Evolutionary conservation across 2,113 vertebrate genomes (phyloP), one percentile per base, ranked within the genome.

Genomic region (Mustela lutreola): DNA sequence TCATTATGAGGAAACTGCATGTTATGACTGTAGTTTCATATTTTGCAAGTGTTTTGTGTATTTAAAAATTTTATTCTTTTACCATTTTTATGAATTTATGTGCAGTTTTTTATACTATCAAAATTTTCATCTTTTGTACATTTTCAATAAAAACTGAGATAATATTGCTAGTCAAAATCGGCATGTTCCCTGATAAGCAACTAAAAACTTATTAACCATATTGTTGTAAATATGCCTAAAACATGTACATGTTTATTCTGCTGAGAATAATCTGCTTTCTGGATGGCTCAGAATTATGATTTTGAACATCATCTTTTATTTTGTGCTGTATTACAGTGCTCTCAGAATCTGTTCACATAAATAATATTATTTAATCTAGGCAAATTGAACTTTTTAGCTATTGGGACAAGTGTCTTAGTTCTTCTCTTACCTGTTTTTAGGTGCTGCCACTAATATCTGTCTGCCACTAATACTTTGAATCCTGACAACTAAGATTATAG

Each of bases 131-230:
- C 26, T 84, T 62, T 84, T 75, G 28, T 73, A 76, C 15, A 28
- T 95, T 95, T 91, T 92, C 39, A 78, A 1, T 96, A 70, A 88
- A 88, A 91, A 63, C n/a, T 80, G n/a, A 78, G 80, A 84, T 93
- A n/a, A 42, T 89, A 89, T 78, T 86, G 22, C 60, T 80, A 53
- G 81, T 78, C 67, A 78, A 21, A 95, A 15, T 76, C 78, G 36
- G 24, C 58, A 26, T 82, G 81, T 82, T 91, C 60, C n/a, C 33
- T 83, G 24, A 9, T 83, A 83, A 89, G 39, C 24, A 75, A 48
- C 53, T 93, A 70, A 60, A 78, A 78, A 62, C 50, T 71, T 70
- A 76, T 85, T 93, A 93, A 58, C 36, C 18, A 28, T 78, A 53
- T 84, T 89, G 80, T 87, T 95, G 73, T 95, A 92, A 92, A 78